These are phyloP conservation scores for Leptoclinus maculatus DNA, from an alignment of 2,797 vertebrate genomes.

Conservation along the genomic window DNA sequence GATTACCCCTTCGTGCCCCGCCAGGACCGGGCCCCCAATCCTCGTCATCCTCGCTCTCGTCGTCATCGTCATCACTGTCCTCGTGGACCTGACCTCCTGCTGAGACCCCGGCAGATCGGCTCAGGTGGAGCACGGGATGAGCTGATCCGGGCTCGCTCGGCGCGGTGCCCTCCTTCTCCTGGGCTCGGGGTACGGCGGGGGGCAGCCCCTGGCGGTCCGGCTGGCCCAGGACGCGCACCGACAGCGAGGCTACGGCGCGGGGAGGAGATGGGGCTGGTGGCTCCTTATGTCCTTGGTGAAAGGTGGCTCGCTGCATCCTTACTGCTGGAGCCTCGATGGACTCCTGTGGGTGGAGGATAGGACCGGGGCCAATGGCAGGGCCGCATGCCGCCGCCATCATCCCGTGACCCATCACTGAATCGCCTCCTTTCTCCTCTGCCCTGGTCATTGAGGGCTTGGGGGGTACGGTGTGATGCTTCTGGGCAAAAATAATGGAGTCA, in stretches of 20 bases:
- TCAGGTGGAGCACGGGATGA: conserved; percentile 77
- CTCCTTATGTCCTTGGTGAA: conserved; percentile 76
- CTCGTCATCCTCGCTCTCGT: conserved; percentile 74
- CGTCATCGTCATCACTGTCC: conserved; percentile 80
- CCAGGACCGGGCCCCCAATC: conserved; percentile 76
- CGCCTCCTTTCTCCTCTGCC: conserved; percentile 61
- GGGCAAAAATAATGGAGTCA: conserved; percentile 16
- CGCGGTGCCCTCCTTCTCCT: conserved; percentile 80
- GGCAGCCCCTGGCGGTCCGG: conserved; percentile 79
- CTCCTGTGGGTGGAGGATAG: conserved; percentile 54
- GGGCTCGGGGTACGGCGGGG: conserved; percentile 71
- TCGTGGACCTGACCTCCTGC: conserved; percentile 57
- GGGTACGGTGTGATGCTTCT: conserved; percentile 57
- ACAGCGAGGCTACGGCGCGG: conserved; percentile 85
- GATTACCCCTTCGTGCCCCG: conserved; percentile 60
- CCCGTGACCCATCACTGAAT: conserved; percentile 52
- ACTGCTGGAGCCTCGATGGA: conserved; percentile 54
- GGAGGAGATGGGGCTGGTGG: conserved; percentile 79
- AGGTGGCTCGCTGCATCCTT: conserved; percentile 57
- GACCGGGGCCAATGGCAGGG: conserved; percentile 50
- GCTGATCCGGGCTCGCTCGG: conserved; percentile 76
- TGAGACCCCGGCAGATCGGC: conserved; percentile 75
- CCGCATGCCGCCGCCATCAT: conserved; percentile 37
- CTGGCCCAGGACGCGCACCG: conserved; percentile 84
- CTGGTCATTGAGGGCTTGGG: conserved; percentile 59